Percentiles rank a stretch among this genome's conserved stretches.
Evolutionary conservation across 1,140 invertebrate species (phyloP).

Genomic region (Dinothrombium tinctorium): DNA sequence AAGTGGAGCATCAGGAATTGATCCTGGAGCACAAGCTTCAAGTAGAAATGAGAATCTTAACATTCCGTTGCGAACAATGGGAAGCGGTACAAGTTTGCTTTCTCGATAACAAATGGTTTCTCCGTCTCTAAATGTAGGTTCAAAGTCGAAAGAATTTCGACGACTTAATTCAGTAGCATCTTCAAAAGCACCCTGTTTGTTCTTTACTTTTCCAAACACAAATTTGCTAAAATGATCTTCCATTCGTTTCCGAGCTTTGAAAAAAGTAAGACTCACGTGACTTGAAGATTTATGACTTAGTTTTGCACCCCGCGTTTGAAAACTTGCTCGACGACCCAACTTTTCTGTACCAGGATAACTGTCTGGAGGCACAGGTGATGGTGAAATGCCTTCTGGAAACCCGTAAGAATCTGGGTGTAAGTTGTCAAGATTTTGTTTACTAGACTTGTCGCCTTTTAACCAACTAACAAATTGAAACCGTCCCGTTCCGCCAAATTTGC

Average conservation of each 20-base stretch:
- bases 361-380: constrained; percentile 6
- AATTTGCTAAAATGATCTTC: constrained; percentile 47
- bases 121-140: constrained; percentile 28
- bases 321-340: constrained; percentile 9
- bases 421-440: background rate
- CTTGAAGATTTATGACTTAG: constrained; percentile 20
- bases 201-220: constrained; percentile 34
- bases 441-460: constrained; percentile 4
- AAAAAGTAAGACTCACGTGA: constrained; percentile 34
- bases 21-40: constrained; percentile 81
- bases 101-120: constrained; percentile 68
- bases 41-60: constrained; percentile 61
- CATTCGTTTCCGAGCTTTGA: constrained; percentile 52
- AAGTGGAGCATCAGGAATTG: constrained; percentile 79
- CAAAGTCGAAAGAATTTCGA: constrained; percentile 50
- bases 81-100: constrained; percentile 44
- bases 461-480: constrained; percentile 14
- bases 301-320: constrained; percentile 10
- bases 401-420: background rate
- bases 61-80: constrained; percentile 51
- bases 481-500: background rate
- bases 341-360: constrained; percentile 11
- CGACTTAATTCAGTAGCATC: constrained; percentile 56
- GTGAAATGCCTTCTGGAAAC: background rate
- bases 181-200: constrained; percentile 62